Conservation (phyloP, 2,797 vertebrate species). For the Oreochromis mossambicus region DNA sequence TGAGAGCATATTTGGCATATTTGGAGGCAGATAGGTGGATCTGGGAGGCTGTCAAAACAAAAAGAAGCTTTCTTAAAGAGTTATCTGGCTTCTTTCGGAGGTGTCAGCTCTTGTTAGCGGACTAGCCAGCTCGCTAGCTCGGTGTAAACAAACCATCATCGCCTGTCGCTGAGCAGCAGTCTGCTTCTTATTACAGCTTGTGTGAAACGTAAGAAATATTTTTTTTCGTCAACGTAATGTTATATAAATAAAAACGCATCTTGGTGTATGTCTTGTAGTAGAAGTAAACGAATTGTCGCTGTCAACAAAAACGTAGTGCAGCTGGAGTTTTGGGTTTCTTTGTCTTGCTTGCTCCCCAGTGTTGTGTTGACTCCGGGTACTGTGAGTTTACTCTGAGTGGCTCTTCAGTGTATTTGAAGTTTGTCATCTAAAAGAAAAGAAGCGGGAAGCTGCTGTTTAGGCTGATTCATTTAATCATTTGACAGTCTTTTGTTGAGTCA, state of each 20-base stretch:
- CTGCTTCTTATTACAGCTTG: background rate
- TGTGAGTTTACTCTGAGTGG: background rate
- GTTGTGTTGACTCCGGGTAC: conserved; percentile 27
- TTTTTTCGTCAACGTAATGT: background rate
- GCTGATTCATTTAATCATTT: background rate
- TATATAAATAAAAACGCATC: background rate
- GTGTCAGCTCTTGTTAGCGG: conserved; percentile 52
- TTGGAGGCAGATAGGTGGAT: background rate
- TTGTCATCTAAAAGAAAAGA: background rate
- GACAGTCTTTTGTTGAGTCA: background rate
- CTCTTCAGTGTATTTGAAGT: background rate
- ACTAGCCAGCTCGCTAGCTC: conserved; percentile 66
- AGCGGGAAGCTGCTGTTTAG: background rate
- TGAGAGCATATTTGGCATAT: background rate
- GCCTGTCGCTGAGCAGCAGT: conserved; percentile 12
- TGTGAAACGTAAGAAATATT: background rate
- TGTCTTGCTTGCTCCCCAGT: conserved; percentile 50
- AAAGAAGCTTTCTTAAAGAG: conserved; percentile 7
- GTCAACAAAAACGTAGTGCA: conserved; percentile 29
- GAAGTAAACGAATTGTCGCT: background rate
- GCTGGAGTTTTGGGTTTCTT: conserved; percentile 63
- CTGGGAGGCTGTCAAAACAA: conserved; percentile 48
- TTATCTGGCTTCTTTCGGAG: conserved; percentile 41
- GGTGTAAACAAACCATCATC: conserved; percentile 71
- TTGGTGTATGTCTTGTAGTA: background rate